Evolutionary conservation across 2,113 vertebrate species (phyloP), one percentile per base, ranked within the genome.

Genomic region (Phrynosoma platyrhinos): DNA sequence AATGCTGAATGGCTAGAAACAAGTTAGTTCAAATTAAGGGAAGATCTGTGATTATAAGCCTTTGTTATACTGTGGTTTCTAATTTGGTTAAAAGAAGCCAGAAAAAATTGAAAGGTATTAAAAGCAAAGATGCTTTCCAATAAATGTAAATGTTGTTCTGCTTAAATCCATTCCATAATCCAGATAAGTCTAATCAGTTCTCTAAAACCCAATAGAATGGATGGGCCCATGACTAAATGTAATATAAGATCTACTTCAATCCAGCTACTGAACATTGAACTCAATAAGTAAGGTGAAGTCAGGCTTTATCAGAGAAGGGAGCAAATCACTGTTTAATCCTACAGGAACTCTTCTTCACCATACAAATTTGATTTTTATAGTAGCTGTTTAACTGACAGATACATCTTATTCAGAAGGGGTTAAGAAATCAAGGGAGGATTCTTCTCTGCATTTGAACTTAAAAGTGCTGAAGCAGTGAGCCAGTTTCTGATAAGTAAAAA

Each of bases 401-500:
- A 81, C 64, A 82, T 88, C 82, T 55, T 91, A 53, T 87, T 86
- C 79, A 92, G 88, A 72, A 94, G 87, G 91, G 92, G 96, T 97
- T 97, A 97, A 98, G 95, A 95, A 88, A 91, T 86, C 83, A 85
- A 88, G 92, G 92, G 91, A 88, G 82, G 76, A 64, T 68, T 81
- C 80, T 91, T 90, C 86, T 77, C 90, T 87, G 13, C 84, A 85
- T 96, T 95, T 94, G 92, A 95, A 95, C 92, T 87, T 92, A 94
- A 93, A 96, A 91, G 93, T 95, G 92, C 92, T 95, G 96, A 96
- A 97, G 94, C 96, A 96, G 95, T 95, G 97, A 97, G 96, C 87
- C 96, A 94, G 93, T 92, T 91, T 96, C 96, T 96, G 96, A 97
- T 98, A 97, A 98, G 97, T 98, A 55, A 96, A 95, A 97, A 96